Evolutionary conservation across 2,113 vertebrate species (phyloP).

Genomic region (Oreochromis tanganicae): DNA sequence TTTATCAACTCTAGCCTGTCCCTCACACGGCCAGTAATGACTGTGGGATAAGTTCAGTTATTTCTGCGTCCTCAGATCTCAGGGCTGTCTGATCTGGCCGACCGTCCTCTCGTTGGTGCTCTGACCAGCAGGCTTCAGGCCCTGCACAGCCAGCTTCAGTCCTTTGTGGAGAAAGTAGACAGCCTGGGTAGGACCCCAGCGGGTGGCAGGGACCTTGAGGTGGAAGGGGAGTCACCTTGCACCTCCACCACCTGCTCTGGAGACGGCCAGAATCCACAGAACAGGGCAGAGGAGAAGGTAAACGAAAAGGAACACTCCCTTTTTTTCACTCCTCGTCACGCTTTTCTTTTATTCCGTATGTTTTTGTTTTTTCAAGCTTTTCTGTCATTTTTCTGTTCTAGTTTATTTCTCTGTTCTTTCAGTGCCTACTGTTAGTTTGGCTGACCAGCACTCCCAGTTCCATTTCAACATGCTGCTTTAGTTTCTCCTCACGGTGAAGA

Average conservation of each 20-base stretch:
- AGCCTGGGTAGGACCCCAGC: slow-evolving; percentile 53
- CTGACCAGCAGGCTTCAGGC: slow-evolving; percentile 83
- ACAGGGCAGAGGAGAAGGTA: slow-evolving; percentile 81
- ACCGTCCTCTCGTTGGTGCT: slow-evolving; percentile 82
- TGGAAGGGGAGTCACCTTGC: slow-evolving; percentile 59
- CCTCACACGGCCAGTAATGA: neutral
- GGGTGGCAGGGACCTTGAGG: slow-evolving; percentile 72
- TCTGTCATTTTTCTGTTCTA: slow-evolving; percentile 1
- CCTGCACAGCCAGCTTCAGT: slow-evolving; percentile 85
- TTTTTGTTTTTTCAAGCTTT: neutral
- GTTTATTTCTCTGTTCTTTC: slow-evolving; percentile 37
- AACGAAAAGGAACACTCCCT: slow-evolving; percentile 1
- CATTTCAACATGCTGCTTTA: slow-evolving; percentile 31
- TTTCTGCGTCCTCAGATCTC: slow-evolving; percentile 31
- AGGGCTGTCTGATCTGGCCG: slow-evolving; percentile 66
- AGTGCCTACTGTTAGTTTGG: slow-evolving; percentile 60
- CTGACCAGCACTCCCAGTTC: slow-evolving; percentile 48
- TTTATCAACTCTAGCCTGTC: neutral
- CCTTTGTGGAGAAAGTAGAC: slow-evolving; percentile 84
- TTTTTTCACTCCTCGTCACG: slow-evolving; percentile 11
- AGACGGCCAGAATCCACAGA: slow-evolving; percentile 72
- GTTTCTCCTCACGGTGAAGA: slow-evolving; percentile 10
- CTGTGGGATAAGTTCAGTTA: neutral
- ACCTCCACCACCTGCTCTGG: slow-evolving; percentile 48
- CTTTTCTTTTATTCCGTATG: slow-evolving; percentile 18